Evolutionary conservation across 2,888 invertebrate genomes (phyloP).

Genomic region (Morpho deidamia): DNA sequence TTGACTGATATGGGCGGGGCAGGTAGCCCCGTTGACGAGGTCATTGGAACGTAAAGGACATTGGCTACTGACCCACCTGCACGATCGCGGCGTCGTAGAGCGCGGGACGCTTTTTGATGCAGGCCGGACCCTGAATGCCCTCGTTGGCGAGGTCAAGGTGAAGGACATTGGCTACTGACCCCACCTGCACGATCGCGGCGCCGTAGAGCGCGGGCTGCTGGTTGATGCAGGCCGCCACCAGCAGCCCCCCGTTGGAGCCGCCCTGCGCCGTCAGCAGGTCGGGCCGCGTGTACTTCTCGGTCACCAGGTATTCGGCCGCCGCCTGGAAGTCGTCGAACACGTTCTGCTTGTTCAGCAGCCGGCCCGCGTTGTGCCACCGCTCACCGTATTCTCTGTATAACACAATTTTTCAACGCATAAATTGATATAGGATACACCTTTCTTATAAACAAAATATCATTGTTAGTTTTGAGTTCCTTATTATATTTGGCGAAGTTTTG

Average conservation of each 20-base stretch:
- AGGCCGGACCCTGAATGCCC: no score
- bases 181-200: conserved; percentile 95
- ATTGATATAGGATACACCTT: background rate
- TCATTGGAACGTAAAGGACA: no score
- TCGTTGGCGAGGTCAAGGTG: no score
- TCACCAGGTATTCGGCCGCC: conserved; percentile 92
- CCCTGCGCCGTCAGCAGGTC: conserved; percentile 92
- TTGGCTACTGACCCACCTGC: no score
- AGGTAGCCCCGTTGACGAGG: no score
- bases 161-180: conserved; percentile 77
- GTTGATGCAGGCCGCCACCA: conserved; percentile 96
- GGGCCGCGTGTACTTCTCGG: conserved; percentile 86
- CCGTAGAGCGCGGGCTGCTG: conserved; percentile 97
- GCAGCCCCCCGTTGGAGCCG: conserved; percentile 97
- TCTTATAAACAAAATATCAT: background rate
- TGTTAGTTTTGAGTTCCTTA: no score
- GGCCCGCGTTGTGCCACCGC: conserved; percentile 97
- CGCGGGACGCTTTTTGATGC: no score
- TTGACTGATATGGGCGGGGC: no score
- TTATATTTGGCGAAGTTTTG: no score
- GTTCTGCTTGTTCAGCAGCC: conserved; percentile 95
- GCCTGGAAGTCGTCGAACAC: conserved; percentile 97
- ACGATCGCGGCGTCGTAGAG: no score
- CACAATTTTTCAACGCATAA: no score
- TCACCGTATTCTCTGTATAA: conserved; percentile 93